Percentiles rank a stretch among this genome's conserved stretches.
Evolutionary conservation across 1,140 invertebrate genomes (phyloP).

Genomic region (Phenacoccus solenopsis): DNA sequence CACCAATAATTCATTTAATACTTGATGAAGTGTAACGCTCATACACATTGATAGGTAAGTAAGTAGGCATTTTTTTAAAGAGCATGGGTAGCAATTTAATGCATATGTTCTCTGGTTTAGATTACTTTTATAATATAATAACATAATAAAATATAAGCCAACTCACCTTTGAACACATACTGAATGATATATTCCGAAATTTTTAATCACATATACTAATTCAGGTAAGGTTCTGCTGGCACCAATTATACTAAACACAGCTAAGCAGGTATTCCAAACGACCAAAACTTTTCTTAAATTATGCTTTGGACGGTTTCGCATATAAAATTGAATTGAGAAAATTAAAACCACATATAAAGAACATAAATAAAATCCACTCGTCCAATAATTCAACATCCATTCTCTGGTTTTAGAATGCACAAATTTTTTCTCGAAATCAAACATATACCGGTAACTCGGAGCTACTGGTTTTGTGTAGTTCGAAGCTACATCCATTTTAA

Average conservation of each 20-base stretch:
- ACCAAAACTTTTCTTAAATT: constrained; percentile 70
- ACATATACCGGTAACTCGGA: constrained; percentile 83
- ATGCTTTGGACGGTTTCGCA: constrained; percentile 78
- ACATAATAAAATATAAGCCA: too few species aligned
- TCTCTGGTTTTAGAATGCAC: constrained; percentile 68
- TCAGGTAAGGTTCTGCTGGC: constrained; percentile 74
- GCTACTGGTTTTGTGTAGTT: background rate
- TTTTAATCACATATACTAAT: constrained; percentile 66
- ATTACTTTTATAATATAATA: too few species aligned
- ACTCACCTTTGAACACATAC: constrained; percentile 77
- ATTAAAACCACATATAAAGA: constrained; percentile 86
- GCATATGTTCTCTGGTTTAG: too few species aligned
- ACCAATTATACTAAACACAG: constrained; percentile 89
- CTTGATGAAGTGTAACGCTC: too few species aligned
- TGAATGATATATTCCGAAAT: constrained; percentile 84
- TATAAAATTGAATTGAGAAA: constrained; percentile 82
- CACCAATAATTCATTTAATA: too few species aligned
- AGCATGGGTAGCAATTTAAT: too few species aligned
- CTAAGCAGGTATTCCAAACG: constrained; percentile 83
- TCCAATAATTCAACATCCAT: constrained; percentile 96
- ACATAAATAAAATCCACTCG: constrained; percentile 78
- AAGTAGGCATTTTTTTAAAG: too few species aligned
- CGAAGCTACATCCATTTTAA: background rate
- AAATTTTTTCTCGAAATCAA: constrained; percentile 88
- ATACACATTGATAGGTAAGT: too few species aligned